phyloP scores from a whole-genome alignment of 1,140 invertebrate genomes.

The Hyles vespertilio region DNA sequence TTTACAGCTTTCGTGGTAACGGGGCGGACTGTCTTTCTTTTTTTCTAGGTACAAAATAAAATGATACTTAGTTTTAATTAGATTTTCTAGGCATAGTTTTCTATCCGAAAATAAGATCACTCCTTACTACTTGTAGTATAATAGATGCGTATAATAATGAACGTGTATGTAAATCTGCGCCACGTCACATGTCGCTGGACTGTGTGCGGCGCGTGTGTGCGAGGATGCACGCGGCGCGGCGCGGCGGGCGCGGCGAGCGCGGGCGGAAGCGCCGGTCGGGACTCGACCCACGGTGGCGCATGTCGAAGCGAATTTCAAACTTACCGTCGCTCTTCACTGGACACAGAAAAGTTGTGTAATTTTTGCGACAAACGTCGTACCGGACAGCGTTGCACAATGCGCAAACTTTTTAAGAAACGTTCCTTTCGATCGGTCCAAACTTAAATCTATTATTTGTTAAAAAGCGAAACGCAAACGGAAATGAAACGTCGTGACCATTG shows the following conservation, averaged over 20 bases:
- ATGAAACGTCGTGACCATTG: neutral
- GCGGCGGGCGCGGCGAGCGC: conserved; percentile 14
- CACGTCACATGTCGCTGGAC: neutral
- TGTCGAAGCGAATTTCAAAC: conserved; percentile 20
- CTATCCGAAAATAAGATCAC: no score
- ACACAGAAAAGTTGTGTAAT: conserved; percentile 56
- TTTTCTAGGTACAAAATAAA: no score
- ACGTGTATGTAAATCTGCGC: no score
- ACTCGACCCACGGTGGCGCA: conserved; percentile 3
- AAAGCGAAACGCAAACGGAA: neutral
- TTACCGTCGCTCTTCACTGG: conserved; percentile 35
- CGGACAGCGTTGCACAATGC: conserved; percentile 2
- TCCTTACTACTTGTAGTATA: no score
- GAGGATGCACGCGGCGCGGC: conserved; percentile 8
- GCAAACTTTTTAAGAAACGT: conserved; percentile 24
- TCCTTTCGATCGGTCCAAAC: neutral
- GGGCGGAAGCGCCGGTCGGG: conserved; percentile 12
- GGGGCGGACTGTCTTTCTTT: no score
- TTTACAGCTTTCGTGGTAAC: no score
- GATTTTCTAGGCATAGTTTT: no score
- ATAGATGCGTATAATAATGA: no score
- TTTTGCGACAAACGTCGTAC: conserved; percentile 35
- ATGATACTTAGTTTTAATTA: no score
- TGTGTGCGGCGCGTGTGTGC: neutral
- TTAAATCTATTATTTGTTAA: neutral